Evolutionary conservation across 2,113 vertebrate genomes (phyloP).

Genomic region (Phalacrocorax carbo): DNA sequence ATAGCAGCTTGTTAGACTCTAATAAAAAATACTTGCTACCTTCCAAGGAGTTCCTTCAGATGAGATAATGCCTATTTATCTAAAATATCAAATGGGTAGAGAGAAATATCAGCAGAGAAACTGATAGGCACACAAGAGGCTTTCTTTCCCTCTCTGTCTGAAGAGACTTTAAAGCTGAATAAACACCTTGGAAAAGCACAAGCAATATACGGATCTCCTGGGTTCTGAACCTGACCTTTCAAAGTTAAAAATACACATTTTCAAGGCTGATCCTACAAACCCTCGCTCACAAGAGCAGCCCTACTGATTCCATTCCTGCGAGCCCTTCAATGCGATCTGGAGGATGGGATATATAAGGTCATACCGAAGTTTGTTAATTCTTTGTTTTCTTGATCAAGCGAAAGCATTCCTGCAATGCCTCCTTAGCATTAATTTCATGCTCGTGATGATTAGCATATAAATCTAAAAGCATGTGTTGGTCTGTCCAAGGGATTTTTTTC

Average conservation of each 20-base stretch:
- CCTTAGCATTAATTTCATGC: not conserved
- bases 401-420: not conserved
- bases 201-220: constrained; percentile 52
- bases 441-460: not conserved
- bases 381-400: not conserved
- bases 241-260: constrained; percentile 49
- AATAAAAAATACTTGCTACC: not conserved
- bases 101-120: constrained; percentile 27
- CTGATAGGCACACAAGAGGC: constrained; percentile 39
- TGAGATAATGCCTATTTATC: constrained; percentile 59
- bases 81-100: constrained; percentile 52
- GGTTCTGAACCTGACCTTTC: constrained; percentile 60
- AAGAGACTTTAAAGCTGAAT: constrained; percentile 64
- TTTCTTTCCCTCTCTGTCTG: constrained; percentile 30
- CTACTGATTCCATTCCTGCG: accelerated
- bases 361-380: not conserved
- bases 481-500: not conserved
- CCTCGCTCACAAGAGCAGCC: not conserved
- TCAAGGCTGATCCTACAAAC: not conserved
- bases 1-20: not conserved
- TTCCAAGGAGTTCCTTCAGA: constrained; percentile 16
- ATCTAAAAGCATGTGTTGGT: constrained; percentile 3
- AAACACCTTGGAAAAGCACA: constrained; percentile 67
- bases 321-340: not conserved
- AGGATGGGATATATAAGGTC: not conserved